Percentiles rank a stretch among this genome's conserved stretches.
Conservation (phyloP, 2,888 invertebrate species). For the Acanthosepion pharaonis region DNA sequence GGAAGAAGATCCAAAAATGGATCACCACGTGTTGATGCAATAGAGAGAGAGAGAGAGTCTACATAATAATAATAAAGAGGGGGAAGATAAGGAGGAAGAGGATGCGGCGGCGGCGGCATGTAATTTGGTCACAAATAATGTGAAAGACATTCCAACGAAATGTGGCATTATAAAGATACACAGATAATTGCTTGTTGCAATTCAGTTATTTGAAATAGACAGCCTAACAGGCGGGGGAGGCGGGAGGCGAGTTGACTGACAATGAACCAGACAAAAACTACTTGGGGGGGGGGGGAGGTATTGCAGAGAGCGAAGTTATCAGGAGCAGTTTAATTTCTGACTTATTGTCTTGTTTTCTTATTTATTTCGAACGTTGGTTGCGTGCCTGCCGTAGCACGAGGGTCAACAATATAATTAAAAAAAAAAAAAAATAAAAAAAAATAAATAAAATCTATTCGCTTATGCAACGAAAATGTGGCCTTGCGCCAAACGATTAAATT, state of each 20-base stretch:
- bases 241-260: background rate
- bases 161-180: background rate
- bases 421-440: too few relatives aligned
- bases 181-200: slow-evolving; percentile 6
- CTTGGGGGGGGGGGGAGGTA: background rate
- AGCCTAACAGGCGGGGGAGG: background rate
- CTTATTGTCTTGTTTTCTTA: background rate
- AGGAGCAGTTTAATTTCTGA: background rate
- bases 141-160: slow-evolving; percentile 6
- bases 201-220: slow-evolving; percentile 15
- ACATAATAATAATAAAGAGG: too few relatives aligned
- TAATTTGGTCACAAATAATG: background rate
- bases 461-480: too few relatives aligned
- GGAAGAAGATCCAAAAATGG: too few relatives aligned
- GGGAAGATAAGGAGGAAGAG: too few relatives aligned
- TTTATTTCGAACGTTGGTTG: background rate
- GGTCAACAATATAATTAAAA: too few relatives aligned
- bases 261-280: background rate
- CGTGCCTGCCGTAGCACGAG: too few relatives aligned
- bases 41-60: background rate
- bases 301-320: background rate
- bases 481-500: too few relatives aligned
- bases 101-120: background rate
- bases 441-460: too few relatives aligned
- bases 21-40: too few relatives aligned